These are phyloP conservation scores for Litocranius walleri DNA, from an alignment of 2,113 vertebrate genomes.

Conservation along the genomic window DNA sequence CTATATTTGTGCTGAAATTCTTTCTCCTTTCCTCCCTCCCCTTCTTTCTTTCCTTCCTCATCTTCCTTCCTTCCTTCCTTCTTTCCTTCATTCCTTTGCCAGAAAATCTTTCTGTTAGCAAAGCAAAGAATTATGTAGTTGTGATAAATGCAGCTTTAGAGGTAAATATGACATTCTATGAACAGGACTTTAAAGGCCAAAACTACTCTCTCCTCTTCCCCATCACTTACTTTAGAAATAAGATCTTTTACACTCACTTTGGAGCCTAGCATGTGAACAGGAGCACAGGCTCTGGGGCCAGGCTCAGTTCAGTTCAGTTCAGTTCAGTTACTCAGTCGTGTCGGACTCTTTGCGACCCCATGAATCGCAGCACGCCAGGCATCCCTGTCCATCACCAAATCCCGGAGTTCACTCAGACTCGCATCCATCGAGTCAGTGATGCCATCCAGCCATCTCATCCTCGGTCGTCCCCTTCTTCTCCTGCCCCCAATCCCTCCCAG, in stretches of 20 bases:
- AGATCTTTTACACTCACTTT: background rate
- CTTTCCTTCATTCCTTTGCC: background rate
- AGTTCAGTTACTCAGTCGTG: too few species aligned
- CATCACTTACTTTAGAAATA: background rate
- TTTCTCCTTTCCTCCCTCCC: background rate
- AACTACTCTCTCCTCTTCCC: background rate
- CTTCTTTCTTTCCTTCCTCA: background rate
- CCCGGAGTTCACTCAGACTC: too few species aligned
- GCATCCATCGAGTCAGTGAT: too few species aligned
- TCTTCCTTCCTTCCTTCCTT: accelerated
- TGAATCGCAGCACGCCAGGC: too few species aligned
- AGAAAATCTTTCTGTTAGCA: background rate
- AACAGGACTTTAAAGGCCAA: background rate
- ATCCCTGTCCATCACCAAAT: too few species aligned
- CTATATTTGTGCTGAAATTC: background rate
- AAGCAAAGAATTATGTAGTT: background rate
- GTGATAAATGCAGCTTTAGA: background rate
- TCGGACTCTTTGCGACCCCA: too few species aligned
- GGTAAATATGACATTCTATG: background rate
- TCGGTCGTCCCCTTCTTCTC: too few species aligned
- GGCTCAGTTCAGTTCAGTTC: background rate
- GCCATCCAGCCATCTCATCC: too few species aligned
- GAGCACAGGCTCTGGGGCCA: background rate
- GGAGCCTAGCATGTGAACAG: background rate
- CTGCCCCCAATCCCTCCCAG: too few species aligned